Evolutionary conservation across 2,113 vertebrate species (phyloP).

Genomic region (Podarcis raffonei): DNA sequence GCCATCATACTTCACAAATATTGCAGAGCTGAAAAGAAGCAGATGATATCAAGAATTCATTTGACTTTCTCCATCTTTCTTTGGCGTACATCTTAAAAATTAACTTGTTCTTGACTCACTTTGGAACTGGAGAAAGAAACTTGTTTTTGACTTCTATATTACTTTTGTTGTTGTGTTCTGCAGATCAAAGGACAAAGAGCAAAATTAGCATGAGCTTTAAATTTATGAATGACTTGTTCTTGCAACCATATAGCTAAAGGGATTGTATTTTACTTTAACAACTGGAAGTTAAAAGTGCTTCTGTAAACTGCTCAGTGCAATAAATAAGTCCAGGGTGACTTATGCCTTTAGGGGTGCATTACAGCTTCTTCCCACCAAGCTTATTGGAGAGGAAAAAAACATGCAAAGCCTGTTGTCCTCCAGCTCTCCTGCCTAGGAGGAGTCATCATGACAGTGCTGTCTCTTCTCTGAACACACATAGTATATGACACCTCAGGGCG

Average conservation of each 20-base stretch:
- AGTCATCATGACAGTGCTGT: not conserved
- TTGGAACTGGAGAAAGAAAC: not conserved
- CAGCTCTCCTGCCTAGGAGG: not conserved
- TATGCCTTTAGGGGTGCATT: not conserved
- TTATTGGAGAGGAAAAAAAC: not conserved
- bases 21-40: not conserved
- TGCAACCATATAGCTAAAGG: not conserved
- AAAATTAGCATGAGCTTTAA: constrained; percentile 6
- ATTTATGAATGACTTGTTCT: constrained; percentile 29
- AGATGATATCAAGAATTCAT: not conserved
- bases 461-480: not conserved
- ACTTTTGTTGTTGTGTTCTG: not conserved
- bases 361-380: constrained; percentile 9
- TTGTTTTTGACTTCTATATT: not conserved
- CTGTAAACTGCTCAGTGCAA: constrained; percentile 20
- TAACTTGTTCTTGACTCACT: not conserved
- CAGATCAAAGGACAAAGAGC: constrained; percentile 8
- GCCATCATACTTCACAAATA: not conserved
- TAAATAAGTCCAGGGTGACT: constrained; percentile 49
- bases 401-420: not conserved
- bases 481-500: not conserved
- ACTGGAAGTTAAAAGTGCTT: constrained; percentile 26
- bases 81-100: not conserved
- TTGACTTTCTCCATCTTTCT: not conserved
- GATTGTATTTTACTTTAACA: constrained; percentile 13